A percentile compares a stretch with the other conserved stretches of the same genome.
Evolutionary conservation across 2,888 invertebrate genomes (phyloP).

Genomic region (Andrena praecox): DNA sequence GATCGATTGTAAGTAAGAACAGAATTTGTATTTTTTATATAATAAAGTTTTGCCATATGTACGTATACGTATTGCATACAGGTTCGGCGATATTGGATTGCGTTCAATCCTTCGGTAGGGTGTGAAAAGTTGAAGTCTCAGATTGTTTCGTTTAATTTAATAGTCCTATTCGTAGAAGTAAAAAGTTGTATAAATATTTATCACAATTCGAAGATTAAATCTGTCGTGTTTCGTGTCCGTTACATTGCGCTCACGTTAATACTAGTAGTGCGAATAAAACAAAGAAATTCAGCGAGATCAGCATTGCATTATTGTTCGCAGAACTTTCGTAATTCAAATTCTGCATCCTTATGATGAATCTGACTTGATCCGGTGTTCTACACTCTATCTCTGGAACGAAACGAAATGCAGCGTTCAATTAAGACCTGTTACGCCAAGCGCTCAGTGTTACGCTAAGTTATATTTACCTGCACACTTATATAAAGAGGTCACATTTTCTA

Average conservation of each 20-base stretch:
- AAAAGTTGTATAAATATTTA: slow-evolving; percentile 5
- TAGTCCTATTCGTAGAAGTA: neutral
- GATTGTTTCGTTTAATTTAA: slow-evolving; percentile 9
- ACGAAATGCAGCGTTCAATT: neutral
- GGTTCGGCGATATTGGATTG: neutral
- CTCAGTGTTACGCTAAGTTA: neutral
- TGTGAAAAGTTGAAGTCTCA: neutral
- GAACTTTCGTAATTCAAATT: slow-evolving; percentile 58
- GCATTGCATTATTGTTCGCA: slow-evolving; percentile 7
- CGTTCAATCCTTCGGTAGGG: neutral
- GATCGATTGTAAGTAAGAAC: slow-evolving; percentile 38
- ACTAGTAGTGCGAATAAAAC: slow-evolving; percentile 7
- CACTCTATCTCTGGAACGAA: slow-evolving; percentile 88
- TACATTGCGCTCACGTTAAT: neutral
- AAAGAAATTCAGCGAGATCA: slow-evolving; percentile 14
- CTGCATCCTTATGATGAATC: slow-evolving; percentile 78
- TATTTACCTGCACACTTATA: slow-evolving; percentile 87
- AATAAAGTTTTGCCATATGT: slow-evolving; percentile 53
- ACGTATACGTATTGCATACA: neutral
- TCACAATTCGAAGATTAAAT: neutral
- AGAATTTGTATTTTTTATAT: slow-evolving; percentile 65
- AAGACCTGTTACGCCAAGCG: neutral
- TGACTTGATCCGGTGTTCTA: slow-evolving; percentile 88
- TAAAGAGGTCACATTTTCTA: slow-evolving; percentile 79
- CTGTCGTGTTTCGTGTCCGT: neutral